Evolutionary conservation across 1,140 invertebrate genomes (phyloP).

Genomic region (Pseudomyrmex pallidus): DNA sequence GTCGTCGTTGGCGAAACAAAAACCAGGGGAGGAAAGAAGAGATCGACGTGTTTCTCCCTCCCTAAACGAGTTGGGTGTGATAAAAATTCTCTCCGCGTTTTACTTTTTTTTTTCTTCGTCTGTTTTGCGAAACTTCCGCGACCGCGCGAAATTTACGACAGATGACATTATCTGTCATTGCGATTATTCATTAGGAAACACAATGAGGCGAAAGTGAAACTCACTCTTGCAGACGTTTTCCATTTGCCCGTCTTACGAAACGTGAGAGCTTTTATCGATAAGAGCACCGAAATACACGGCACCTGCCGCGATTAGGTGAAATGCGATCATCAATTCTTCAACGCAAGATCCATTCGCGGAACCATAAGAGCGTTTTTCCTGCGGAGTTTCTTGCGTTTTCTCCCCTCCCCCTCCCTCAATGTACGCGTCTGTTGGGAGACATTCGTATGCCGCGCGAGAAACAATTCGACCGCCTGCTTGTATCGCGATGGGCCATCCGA

Average conservation of each 20-base stretch:
- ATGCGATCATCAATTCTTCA: slow-evolving; percentile 32
- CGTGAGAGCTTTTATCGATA: slow-evolving; percentile 4
- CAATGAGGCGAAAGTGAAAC: not conserved
- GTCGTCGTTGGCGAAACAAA: slow-evolving; percentile 57
- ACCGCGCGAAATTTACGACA: not conserved
- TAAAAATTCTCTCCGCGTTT: not conserved
- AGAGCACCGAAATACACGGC: not conserved
- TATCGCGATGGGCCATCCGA: slow-evolving; percentile 45
- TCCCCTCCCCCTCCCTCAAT: not conserved
- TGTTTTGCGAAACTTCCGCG: not conserved
- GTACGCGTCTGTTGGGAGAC: slow-evolving; percentile 28
- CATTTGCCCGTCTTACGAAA: not conserved
- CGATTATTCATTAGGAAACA: not conserved
- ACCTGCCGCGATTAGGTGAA: slow-evolving; percentile 31
- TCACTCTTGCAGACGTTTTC: not conserved
- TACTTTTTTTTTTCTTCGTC: not conserved
- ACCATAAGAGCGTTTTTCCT: slow-evolving; percentile 41
- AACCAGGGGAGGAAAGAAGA: not conserved
- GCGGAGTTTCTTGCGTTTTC: not conserved
- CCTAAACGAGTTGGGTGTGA: not conserved
- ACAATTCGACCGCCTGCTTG: slow-evolving; percentile 50
- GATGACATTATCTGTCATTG: not conserved
- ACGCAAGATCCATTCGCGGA: slow-evolving; percentile 28
- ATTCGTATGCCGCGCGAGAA: slow-evolving; percentile 36
- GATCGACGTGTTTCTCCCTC: not conserved